These are phyloP conservation scores for Brachystomella parvula DNA, from an alignment of 1,140 invertebrate species.

Conservation along the genomic window DNA sequence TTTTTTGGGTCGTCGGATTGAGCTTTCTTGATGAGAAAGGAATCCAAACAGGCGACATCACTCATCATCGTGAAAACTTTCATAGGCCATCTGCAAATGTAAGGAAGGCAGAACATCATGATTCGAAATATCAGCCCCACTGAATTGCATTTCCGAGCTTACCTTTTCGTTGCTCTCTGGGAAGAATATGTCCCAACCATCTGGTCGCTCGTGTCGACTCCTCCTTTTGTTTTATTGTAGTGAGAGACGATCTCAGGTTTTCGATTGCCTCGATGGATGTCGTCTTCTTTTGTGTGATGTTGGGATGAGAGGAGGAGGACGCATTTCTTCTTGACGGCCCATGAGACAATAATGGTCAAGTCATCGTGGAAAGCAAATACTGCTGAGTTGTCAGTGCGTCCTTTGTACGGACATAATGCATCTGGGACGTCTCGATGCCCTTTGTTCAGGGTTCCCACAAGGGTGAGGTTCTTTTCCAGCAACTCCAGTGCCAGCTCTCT, in stretches of 20 bases:
- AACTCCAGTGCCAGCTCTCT: neutral
- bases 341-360: neutral
- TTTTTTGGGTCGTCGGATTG: too few species aligned
- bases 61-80: too few species aligned
- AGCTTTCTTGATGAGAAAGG: too few species aligned
- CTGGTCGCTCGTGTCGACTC: conserved; percentile 42
- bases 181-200: neutral
- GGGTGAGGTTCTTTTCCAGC: neutral
- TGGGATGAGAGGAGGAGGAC: neutral
- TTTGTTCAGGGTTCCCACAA: neutral
- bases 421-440: neutral
- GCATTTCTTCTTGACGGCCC: neutral
- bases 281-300: neutral
- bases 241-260: conserved; percentile 44
- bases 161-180: neutral
- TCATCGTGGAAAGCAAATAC: neutral
- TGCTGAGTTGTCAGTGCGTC: too few species aligned
- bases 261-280: neutral
- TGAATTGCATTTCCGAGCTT: too few species aligned
- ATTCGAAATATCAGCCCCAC: too few species aligned
- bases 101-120: too few species aligned
- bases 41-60: too few species aligned
- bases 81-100: too few species aligned
- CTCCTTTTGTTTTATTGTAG: conserved; percentile 46
- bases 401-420: neutral